Base-by-base conservation (phyloP, 2,888 invertebrate species). In the Rhaphigaster nebulosa region DNA sequence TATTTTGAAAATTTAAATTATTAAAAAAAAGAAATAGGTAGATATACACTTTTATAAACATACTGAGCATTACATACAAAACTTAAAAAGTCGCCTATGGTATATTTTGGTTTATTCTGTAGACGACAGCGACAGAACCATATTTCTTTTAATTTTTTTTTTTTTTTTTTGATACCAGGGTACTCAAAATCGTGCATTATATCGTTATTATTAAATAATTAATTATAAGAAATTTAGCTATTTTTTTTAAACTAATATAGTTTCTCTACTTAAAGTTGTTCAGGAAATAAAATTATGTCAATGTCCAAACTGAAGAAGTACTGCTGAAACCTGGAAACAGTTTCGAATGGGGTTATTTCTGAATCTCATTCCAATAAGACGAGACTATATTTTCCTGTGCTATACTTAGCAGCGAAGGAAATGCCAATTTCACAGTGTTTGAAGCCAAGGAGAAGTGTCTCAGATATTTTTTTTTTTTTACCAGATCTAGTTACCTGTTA, bases 371-470 rank as follows among this genome's bases (percentile, higher is more conserved):
- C 23, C 54, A 56, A 23, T 56, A 65, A n/a, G 65, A 29, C 1
- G 13, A 15, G 13, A 29, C n/a, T 29, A 29, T 65, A 65, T 65
- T 29, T 65, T 70, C 6, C 34, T 34, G 18, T 34, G 34, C 70
- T 70, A 34, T 34, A 70, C 18, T 70, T 70, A 34, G 34, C 4
- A 34, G 34, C 6, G 34, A 70, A 70, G 70, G 34, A 34, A 34
- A 70, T 70, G 29, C 34, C 70, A 34, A 70, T 70, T 70, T 70
- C 70, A 70, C 70, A 70, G 70, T 34, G 65, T 65, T 70, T 34
- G 70, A 70, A 70, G 70, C 70, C 70, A 70, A 70, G 70, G 65
- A 60, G 20, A 60, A 60, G 60, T 2, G 29, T 15, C 29, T 29
- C 29, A 29, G 29, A 65, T n/a, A 15, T 4, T 29, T 65, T 29